phyloP scores from a whole-genome alignment of 2,888 invertebrate species.

The Hydroisotoma schaefferi region DNA sequence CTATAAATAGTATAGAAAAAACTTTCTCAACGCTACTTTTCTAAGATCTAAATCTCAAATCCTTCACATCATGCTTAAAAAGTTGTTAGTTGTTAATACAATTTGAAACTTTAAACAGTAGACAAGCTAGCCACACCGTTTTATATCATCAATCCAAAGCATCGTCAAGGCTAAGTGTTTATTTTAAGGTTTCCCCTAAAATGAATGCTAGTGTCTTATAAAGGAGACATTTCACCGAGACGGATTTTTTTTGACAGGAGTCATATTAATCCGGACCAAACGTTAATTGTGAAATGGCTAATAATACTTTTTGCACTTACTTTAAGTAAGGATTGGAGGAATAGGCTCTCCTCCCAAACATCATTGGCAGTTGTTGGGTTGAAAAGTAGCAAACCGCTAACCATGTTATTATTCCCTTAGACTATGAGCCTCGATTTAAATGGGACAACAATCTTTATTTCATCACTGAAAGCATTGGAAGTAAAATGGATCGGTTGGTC shows the following conservation, averaged over 20 bases:
- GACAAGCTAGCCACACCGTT: too few relatives aligned
- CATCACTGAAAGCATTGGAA: constrained; percentile 9
- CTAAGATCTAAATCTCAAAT: neutral
- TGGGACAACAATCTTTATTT: constrained; percentile 5
- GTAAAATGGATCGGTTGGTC: neutral
- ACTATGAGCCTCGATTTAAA: neutral
- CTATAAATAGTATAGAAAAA: neutral
- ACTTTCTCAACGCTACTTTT: neutral
- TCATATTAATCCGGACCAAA: neutral
- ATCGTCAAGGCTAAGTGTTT: too few relatives aligned
- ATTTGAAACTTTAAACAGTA: too few relatives aligned
- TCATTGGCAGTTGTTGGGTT: neutral
- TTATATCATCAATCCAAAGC: too few relatives aligned
- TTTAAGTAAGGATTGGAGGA: constrained; percentile 11
- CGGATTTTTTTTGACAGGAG: too few relatives aligned
- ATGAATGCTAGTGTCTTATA: neutral
- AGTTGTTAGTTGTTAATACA: too few relatives aligned
- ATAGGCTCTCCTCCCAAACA: constrained; percentile 12
- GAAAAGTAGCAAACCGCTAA: neutral
- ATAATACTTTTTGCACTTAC: constrained; percentile 1
- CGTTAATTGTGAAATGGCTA: neutral
- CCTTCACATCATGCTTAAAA: too few relatives aligned
- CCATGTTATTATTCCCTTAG: constrained; percentile 7
- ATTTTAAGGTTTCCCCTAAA: neutral
- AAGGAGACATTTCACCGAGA: too few relatives aligned